Conservation (phyloP, 2,888 invertebrate genomes). For the Cheiracanthium punctorium region DNA sequence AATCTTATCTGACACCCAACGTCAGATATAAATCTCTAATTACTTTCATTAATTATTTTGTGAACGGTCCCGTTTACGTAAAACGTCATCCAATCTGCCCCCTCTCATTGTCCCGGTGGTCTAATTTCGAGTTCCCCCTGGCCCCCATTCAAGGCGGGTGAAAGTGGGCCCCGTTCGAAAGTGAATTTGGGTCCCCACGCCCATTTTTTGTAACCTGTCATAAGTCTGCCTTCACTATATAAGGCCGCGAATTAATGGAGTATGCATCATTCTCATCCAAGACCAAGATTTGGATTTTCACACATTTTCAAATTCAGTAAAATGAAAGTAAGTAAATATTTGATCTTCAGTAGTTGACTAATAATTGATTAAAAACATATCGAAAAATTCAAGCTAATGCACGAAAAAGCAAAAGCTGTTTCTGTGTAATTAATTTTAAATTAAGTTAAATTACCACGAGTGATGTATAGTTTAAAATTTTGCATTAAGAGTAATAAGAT, state of each 20-base stretch:
- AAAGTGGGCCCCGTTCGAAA: constrained; percentile 41
- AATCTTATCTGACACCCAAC: not conserved
- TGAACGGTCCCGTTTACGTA: constrained; percentile 28
- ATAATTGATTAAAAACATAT: too few species aligned
- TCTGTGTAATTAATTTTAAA: too few species aligned
- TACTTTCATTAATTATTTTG: constrained; percentile 41
- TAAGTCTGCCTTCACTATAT: constrained; percentile 57
- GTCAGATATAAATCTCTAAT: not conserved
- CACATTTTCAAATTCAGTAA: not conserved
- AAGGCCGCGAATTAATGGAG: constrained; percentile 19
- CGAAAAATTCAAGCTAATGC: too few species aligned
- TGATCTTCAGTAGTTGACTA: not conserved
- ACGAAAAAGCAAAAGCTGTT: too few species aligned
- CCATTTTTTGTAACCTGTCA: constrained; percentile 59
- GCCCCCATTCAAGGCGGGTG: constrained; percentile 32
- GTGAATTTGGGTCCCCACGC: constrained; percentile 48
- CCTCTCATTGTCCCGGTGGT: constrained; percentile 46
- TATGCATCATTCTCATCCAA: not conserved
- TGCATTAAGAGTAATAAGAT: too few species aligned
- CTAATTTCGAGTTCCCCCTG: constrained; percentile 54
- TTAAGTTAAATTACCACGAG: too few species aligned
- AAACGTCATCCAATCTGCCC: constrained; percentile 43
- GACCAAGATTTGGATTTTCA: not conserved
- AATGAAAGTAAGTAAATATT: constrained; percentile 40
- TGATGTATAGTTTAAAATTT: too few species aligned